These are phyloP conservation scores for Scaptomyza graminum DNA, from an alignment of 1,140 invertebrate genomes.

Conservation along the genomic window DNA sequence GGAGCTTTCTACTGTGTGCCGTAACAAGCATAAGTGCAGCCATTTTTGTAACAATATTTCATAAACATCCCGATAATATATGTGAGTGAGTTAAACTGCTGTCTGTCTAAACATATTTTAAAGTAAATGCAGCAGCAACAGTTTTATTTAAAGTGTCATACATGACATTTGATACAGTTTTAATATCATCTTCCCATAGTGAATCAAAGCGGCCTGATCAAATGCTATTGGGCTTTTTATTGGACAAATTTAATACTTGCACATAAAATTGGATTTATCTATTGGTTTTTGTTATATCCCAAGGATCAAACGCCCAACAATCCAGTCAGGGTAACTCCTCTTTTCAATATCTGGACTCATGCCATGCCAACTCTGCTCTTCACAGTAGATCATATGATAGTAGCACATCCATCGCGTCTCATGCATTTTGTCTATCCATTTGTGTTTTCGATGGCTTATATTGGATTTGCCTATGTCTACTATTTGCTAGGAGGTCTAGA, in stretches of 20 bases:
- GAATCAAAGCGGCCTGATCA: not conserved
- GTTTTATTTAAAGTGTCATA: no score
- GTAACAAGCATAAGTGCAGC: conserved; percentile 36
- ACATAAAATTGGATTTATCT: not conserved
- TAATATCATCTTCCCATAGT: conserved; percentile 6
- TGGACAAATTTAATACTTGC: conserved; percentile 38
- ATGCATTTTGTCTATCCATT: conserved; percentile 88
- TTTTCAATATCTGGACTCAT: conserved; percentile 88
- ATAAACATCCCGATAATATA: conserved; percentile 7
- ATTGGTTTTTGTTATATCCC: conserved; percentile 44
- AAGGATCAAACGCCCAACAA: not conserved
- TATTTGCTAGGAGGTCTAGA: conserved; percentile 88
- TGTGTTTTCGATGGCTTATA: conserved; percentile 86
- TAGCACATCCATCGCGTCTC: conserved; percentile 87
- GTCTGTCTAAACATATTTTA: not conserved
- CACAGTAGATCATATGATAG: conserved; percentile 88
- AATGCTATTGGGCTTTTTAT: conserved; percentile 53
- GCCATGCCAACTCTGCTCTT: conserved; percentile 88
- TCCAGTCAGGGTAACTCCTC: not conserved
- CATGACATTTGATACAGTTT: no score
- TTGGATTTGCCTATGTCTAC: conserved; percentile 88
- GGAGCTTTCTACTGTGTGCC: conserved; percentile 53
- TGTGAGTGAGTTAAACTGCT: conserved; percentile 20
- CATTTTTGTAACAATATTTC: conserved; percentile 32
- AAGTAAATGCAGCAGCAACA: no score